A percentile compares a stretch with the other conserved stretches of the same genome.
Evolutionary conservation across 2,888 invertebrate genomes (phyloP).

Genomic region (Caenorhabditis sinica): DNA sequence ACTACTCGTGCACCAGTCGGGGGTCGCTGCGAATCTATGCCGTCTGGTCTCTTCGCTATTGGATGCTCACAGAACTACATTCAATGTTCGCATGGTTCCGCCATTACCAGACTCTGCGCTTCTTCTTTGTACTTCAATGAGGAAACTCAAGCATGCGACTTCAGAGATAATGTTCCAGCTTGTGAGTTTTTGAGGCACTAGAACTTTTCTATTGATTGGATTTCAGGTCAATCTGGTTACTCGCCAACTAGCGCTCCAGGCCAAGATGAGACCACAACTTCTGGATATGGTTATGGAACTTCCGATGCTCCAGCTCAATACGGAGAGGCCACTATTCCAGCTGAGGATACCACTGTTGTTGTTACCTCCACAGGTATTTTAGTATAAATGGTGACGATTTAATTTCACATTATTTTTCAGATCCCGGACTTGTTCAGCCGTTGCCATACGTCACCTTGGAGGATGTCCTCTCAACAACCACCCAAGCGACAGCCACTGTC

Average conservation of each 20-base stretch:
- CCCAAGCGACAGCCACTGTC: conserved; percentile 7
- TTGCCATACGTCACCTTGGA: conserved; percentile 48
- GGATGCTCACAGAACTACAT: conserved; percentile 66
- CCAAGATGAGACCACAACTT: conserved; percentile 8
- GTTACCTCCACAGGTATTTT: conserved; percentile 42
- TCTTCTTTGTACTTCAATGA: conserved; percentile 56
- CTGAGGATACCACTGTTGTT: neutral
- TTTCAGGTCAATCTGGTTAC: conserved; percentile 1
- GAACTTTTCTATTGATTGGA: neutral
- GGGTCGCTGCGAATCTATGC: conserved; percentile 26
- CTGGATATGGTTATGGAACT: neutral
- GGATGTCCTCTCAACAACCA: conserved; percentile 21
- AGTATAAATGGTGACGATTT: neutral
- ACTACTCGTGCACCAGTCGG: conserved; percentile 31
- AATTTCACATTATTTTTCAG: conserved; percentile 17
- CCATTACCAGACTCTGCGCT: conserved; percentile 28
- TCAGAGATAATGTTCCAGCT: conserved; percentile 34
- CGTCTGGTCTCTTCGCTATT: conserved; percentile 37
- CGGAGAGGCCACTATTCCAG: neutral
- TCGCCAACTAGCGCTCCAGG: neutral
- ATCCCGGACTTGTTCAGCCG: conserved; percentile 38
- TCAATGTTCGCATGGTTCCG: conserved; percentile 53
- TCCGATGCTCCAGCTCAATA: conserved; percentile 7
- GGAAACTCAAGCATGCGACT: conserved; percentile 8
- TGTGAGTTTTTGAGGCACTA: conserved; percentile 4